A percentile compares a stretch with the other conserved stretches of the same genome.
Evolutionary conservation across 35 echinoderm and acorn worm species (phyloP).

Genomic region (Strongylocentrotus purpuratus): DNA sequence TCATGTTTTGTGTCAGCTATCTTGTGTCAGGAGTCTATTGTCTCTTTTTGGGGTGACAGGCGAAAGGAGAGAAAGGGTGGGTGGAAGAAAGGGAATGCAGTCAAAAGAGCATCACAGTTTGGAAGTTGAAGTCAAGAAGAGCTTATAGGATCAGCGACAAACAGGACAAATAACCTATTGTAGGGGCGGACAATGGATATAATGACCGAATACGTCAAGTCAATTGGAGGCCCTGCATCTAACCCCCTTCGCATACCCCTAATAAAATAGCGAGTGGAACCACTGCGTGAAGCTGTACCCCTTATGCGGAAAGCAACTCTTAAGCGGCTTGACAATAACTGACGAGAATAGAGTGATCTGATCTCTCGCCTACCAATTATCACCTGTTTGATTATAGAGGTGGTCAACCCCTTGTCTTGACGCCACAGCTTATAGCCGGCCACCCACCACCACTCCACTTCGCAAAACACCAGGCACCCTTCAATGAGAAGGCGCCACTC

Average conservation of each 20-base stretch:
- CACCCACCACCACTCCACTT: not conserved
- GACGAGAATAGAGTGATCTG: not conserved
- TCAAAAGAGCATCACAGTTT: conserved; percentile 1
- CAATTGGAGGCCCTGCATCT: not conserved
- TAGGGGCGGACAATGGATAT: not conserved
- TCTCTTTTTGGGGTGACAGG: not conserved
- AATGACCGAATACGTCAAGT: conserved; percentile 5
- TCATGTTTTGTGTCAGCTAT: conserved; percentile 17
- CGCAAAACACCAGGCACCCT: not conserved
- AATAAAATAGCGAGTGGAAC: not conserved
- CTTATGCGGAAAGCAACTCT: not conserved
- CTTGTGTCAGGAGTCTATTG: not conserved
- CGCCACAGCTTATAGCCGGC: not conserved
- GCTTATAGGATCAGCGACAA: conserved; percentile 14
- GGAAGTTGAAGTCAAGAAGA: conserved; percentile 28
- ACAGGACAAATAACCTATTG: conserved; percentile 29
- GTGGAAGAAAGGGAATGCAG: not conserved
- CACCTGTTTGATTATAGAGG: conserved; percentile 5
- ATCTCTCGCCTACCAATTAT: not conserved
- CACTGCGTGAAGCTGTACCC: not conserved
- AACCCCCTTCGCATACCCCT: not conserved
- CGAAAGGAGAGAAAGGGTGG: not conserved
- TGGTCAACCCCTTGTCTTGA: not conserved
- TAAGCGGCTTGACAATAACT: not conserved
- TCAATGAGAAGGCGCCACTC: not conserved